Conservation (phyloP, 2,888 invertebrate genomes). For the Corythucha ciliata region DNA sequence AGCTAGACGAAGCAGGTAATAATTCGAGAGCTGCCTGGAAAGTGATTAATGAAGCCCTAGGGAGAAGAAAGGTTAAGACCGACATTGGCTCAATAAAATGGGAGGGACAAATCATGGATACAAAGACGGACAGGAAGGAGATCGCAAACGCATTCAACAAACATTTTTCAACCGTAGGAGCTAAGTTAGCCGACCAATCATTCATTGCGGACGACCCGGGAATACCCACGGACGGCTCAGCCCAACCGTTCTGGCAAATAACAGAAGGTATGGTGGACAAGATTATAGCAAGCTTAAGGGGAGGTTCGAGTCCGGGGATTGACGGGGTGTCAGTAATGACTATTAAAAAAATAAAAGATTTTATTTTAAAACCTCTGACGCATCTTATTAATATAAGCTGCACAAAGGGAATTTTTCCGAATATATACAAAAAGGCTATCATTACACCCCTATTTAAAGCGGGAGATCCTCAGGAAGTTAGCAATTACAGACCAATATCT, state of each 20-base stretch:
- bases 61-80: neutral
- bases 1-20: neutral
- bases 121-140: neutral
- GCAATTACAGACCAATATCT: constrained; percentile 13
- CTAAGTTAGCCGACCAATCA: constrained; percentile 9
- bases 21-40: constrained; percentile 3
- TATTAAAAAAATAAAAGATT: constrained; percentile 8
- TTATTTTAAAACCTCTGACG: neutral
- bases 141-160: constrained; percentile 8
- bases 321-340: constrained; percentile 8
- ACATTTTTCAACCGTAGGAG: constrained; percentile 4
- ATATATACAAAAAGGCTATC: constrained; percentile 13
- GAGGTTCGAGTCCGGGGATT: constrained; percentile 12
- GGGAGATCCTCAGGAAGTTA: constrained; percentile 5
- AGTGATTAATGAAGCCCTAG: constrained; percentile 3
- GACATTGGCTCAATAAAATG: neutral
- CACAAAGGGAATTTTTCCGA: neutral
- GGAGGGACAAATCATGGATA: neutral
- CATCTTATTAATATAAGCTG: constrained; percentile 3
- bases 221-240: neutral
- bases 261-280: neutral
- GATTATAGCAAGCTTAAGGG: constrained; percentile 2
- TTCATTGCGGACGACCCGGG: neutral
- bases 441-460: constrained; percentile 8
- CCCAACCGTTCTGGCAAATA: neutral